These are phyloP conservation scores for Branchinecta sandiegonensis DNA, from an alignment of 2,888 invertebrate genomes.

Conservation along the genomic window DNA sequence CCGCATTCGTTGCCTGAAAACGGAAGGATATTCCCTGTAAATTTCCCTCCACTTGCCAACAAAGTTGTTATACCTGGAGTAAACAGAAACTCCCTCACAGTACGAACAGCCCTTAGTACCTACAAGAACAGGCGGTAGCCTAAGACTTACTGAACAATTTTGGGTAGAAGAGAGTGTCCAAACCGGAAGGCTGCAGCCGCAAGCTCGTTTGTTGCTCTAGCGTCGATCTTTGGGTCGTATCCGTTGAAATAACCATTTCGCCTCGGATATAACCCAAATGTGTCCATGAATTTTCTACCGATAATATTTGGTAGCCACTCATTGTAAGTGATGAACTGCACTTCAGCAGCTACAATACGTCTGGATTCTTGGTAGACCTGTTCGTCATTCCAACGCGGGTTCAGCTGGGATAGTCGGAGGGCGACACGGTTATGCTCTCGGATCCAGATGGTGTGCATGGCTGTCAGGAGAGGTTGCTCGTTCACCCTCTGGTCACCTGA, in stretches of 20 bases:
- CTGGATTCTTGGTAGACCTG: constrained; percentile 33
- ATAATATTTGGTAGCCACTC: constrained; percentile 32
- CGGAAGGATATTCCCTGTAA: too few relatives aligned
- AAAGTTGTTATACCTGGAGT: too few relatives aligned
- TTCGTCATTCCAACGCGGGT: constrained; percentile 35
- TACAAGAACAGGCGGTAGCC: too few relatives aligned
- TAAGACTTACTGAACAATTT: constrained; percentile 39
- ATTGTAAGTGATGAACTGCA: constrained; percentile 32
- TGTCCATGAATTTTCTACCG: constrained; percentile 43
- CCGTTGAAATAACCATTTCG: constrained; percentile 33
- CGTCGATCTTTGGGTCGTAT: constrained; percentile 31
- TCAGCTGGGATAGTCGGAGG: constrained; percentile 30
- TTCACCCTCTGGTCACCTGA: constrained; percentile 29
- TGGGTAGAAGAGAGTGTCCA: constrained; percentile 31
- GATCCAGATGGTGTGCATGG: constrained; percentile 34
- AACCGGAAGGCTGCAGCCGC: constrained; percentile 32
- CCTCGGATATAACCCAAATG: constrained; percentile 42
- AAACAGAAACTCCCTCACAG: too few relatives aligned
- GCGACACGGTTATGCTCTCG: constrained; percentile 35
- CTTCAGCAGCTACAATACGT: constrained; percentile 33
- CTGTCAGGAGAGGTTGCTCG: constrained; percentile 30
- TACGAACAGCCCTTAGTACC: too few relatives aligned
- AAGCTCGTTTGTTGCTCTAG: constrained; percentile 30
- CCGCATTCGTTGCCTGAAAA: too few relatives aligned
- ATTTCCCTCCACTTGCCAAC: too few relatives aligned